phyloP scores from a whole-genome alignment of 2,888 invertebrate genomes.

The Trissoscelio sp. region DNA sequence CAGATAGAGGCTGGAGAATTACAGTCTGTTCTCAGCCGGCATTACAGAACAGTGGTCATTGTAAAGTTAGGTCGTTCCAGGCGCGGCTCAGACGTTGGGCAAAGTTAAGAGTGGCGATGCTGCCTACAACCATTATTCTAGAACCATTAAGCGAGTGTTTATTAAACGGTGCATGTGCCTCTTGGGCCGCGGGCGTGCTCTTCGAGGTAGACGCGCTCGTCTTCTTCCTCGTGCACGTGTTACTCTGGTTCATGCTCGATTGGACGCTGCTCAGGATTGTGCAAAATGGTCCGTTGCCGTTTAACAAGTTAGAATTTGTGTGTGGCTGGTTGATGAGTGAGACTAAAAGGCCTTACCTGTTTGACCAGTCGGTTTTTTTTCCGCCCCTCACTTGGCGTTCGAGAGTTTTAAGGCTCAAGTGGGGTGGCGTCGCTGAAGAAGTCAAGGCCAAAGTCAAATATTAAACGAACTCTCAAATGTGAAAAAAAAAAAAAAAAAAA shows the following conservation, averaged over 20 bases:
- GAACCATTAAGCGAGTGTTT: constrained; percentile 98
- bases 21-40: constrained; percentile 97
- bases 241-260: constrained; percentile 98
- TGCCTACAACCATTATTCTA: constrained; percentile 94
- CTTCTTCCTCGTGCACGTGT: constrained; percentile 95
- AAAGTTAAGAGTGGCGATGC: constrained; percentile 97
- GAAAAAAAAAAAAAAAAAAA: no score
- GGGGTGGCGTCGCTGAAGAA: constrained; percentile 98
- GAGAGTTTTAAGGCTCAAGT: constrained; percentile 94
- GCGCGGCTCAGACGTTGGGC: constrained; percentile 95
- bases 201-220: constrained; percentile 95
- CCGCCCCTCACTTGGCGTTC: constrained; percentile 97
- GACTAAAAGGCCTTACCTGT: constrained; percentile 94
- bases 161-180: constrained; percentile 94
- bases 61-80: constrained; percentile 94
- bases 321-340: constrained; percentile 98
- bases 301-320: constrained; percentile 97
- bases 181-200: constrained; percentile 93
- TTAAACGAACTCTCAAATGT: no score
- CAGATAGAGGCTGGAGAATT: constrained; percentile 95
- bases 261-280: constrained; percentile 95
- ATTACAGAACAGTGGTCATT: constrained; percentile 96
- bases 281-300: constrained; percentile 96
- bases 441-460: no score
- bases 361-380: constrained; percentile 93